phyloP scores from a whole-genome alignment of 2,888 invertebrate species.

The Papilio demoleus region DNA sequence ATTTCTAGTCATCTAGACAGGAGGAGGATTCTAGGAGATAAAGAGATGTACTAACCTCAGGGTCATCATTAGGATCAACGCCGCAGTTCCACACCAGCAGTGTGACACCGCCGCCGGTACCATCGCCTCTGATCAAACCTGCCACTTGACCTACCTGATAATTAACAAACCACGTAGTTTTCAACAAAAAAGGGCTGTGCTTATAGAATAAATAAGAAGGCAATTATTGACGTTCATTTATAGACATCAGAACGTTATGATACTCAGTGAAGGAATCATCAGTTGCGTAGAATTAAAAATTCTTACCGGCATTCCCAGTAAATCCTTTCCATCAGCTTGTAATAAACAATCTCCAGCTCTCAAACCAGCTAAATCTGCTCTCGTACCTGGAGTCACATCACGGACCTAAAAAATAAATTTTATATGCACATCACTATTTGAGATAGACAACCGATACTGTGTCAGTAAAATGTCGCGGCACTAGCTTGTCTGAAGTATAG shows the following conservation, averaged over 20 bases:
- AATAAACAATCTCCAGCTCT: conserved; percentile 88
- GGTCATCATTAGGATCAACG: conserved; percentile 73
- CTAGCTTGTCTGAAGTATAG: too few species aligned
- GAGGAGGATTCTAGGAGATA: too few species aligned
- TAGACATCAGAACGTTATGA: too few species aligned
- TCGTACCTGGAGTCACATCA: conserved; percentile 84
- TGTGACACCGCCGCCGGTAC: conserved; percentile 63
- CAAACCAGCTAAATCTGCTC: conserved; percentile 86
- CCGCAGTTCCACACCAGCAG: conserved; percentile 76
- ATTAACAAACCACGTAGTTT: too few species aligned
- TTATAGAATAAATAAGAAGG: too few species aligned
- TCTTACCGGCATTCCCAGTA: conserved; percentile 79
- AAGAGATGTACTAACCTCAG: conserved; percentile 66
- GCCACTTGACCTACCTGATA: conserved; percentile 73
- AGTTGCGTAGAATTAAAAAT: too few species aligned
- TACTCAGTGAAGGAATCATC: too few species aligned
- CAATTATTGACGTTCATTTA: too few species aligned
- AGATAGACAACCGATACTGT: not conserved
- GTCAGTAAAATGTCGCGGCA: too few species aligned
- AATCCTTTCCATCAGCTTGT: conserved; percentile 84
- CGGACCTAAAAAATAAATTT: conserved; percentile 75
- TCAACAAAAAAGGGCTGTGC: too few species aligned
- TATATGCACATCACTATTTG: not conserved
- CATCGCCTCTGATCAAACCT: conserved; percentile 71
- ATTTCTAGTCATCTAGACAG: too few species aligned